Evolutionary conservation across 2,888 invertebrate species (phyloP).

Genomic region (Pandemis corylana): DNA sequence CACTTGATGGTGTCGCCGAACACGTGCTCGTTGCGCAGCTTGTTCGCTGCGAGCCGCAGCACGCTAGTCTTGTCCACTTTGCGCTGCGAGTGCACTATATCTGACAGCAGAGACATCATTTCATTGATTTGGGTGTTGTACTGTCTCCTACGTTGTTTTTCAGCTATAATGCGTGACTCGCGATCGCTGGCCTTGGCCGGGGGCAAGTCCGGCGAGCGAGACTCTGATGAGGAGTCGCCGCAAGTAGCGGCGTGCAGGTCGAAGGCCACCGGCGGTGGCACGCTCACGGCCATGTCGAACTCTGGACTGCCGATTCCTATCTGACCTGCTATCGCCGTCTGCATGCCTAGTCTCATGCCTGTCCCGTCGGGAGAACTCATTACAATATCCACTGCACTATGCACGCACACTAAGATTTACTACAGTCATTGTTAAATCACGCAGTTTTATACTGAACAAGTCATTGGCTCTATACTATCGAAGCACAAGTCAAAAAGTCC

Average conservation of each 20-base stretch:
- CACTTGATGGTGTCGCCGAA: constrained; percentile 84
- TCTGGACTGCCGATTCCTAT: constrained; percentile 58
- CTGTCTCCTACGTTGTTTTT: constrained; percentile 95
- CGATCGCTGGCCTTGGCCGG: constrained; percentile 87
- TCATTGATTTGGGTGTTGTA: constrained; percentile 94
- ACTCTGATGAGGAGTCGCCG: constrained; percentile 78
- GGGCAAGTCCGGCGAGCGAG: constrained; percentile 73
- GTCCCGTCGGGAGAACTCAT: constrained; percentile 70
- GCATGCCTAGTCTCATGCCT: constrained; percentile 60
- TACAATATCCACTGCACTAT: constrained; percentile 45
- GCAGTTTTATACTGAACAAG: constrained; percentile 45
- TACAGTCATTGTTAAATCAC: constrained; percentile 37
- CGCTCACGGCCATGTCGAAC: constrained; percentile 62
- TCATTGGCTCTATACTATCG: constrained; percentile 16
- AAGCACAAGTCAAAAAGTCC: constrained; percentile 15
- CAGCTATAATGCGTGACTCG: constrained; percentile 94
- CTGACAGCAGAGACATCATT: constrained; percentile 92
- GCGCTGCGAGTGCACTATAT: constrained; percentile 92
- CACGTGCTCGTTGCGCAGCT: constrained; percentile 91
- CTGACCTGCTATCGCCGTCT: constrained; percentile 59
- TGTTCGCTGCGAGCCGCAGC: constrained; percentile 93
- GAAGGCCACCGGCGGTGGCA: constrained; percentile 58
- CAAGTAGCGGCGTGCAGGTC: constrained; percentile 60
- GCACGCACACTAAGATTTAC: constrained; percentile 42
- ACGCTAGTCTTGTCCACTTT: constrained; percentile 96